A percentile compares a stretch with the other conserved stretches of the same genome.
Evolutionary conservation across 2,888 invertebrate genomes (phyloP).

Genomic region (Andrena bucephala): DNA sequence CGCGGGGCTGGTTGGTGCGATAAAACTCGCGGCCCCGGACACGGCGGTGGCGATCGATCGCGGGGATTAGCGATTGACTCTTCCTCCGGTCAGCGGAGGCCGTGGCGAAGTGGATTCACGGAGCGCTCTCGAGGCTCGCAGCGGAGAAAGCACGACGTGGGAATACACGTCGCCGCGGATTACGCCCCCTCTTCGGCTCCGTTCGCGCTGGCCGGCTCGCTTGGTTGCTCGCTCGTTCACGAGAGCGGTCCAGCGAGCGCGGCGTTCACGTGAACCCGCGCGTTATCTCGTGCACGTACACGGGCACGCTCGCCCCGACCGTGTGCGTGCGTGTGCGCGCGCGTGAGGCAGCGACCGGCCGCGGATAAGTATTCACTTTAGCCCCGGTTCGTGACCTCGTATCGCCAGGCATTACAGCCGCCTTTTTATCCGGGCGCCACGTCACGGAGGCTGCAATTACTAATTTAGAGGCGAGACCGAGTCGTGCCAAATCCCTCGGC

Average conservation of each 20-base stretch:
- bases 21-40: neutral
- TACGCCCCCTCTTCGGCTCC: slow-evolving; percentile 77
- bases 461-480: slow-evolving; percentile 84
- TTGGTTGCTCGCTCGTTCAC: slow-evolving; percentile 22
- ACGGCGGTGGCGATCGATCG: slow-evolving; percentile 51
- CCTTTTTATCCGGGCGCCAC: slow-evolving; percentile 78
- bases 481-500: slow-evolving; percentile 82
- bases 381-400: slow-evolving; percentile 79
- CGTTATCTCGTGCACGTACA: slow-evolving; percentile 50
- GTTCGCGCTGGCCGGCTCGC: slow-evolving; percentile 20
- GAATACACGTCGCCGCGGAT: slow-evolving; percentile 81
- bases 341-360: slow-evolving; percentile 47
- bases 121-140: slow-evolving; percentile 57
- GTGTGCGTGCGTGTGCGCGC: slow-evolving; percentile 20
- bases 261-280: slow-evolving; percentile 17
- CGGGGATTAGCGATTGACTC: slow-evolving; percentile 60
- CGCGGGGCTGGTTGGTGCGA: slow-evolving; percentile 1
- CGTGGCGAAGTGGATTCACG: slow-evolving; percentile 56
- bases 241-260: slow-evolving; percentile 11
- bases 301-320: neutral
- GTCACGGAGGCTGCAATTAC: slow-evolving; percentile 84
- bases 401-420: slow-evolving; percentile 77
- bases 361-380: slow-evolving; percentile 78
- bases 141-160: slow-evolving; percentile 78
- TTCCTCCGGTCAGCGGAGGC: slow-evolving; percentile 50